phyloP scores from a whole-genome alignment of 2,113 vertebrate species.

The Peromyscus leucopus region DNA sequence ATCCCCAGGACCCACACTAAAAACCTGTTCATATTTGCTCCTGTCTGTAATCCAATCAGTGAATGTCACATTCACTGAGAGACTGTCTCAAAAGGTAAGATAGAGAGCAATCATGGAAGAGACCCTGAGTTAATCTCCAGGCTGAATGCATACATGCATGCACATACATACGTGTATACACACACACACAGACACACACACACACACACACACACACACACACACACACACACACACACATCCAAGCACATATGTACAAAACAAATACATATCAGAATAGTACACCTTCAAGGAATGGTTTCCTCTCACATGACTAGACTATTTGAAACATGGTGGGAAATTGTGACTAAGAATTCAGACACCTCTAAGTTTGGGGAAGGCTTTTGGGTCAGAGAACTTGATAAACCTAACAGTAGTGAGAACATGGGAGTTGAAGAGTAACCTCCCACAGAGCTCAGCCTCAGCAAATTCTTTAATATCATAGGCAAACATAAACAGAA shows the following conservation, averaged over 20 bases:
- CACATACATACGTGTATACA: not conserved
- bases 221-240: not conserved
- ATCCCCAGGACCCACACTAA: not conserved
- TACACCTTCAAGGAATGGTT: not conserved
- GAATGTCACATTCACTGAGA: not conserved
- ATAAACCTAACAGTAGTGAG: not conserved
- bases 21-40: not conserved
- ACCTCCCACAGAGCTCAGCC: not conserved
- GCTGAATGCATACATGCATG: not conserved
- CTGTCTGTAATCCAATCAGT: not conserved
- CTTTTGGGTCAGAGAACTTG: not conserved
- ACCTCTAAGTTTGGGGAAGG: not conserved
- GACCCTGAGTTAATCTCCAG: not conserved
- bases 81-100: not conserved
- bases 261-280: slow-evolving; percentile 20
- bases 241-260: not conserved
- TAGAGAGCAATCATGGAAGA: not conserved
- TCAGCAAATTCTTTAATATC: not conserved
- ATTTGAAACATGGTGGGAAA: not conserved
- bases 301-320: not conserved
- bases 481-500: slow-evolving; percentile 39
- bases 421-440: not conserved
- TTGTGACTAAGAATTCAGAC: not conserved
- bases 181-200: no score
- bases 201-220: not conserved